Evolutionary conservation across 1,140 invertebrate species (phyloP).

Genomic region (Drosophila santomea): DNA sequence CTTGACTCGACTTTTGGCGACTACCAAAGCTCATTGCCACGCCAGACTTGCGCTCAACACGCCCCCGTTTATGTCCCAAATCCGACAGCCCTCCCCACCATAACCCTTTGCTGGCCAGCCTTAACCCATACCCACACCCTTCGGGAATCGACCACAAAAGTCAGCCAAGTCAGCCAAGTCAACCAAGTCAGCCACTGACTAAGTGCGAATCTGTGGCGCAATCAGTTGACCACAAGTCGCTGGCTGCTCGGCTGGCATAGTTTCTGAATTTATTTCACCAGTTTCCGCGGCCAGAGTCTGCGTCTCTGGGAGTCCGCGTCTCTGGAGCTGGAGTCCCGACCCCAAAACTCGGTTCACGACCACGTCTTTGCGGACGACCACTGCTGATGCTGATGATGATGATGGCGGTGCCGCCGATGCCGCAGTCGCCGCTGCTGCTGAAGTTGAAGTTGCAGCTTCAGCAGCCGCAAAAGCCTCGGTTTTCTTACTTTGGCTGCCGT

Average conservation of each 20-base stretch:
- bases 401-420: conserved; percentile 50
- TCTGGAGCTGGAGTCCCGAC: conserved; percentile 27
- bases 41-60: conserved; percentile 63
- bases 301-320: conserved; percentile 4
- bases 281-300: conserved; percentile 24
- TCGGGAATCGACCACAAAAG: conserved; percentile 26
- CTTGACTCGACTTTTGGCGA: conserved; percentile 44
- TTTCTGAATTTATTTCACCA: conserved; percentile 80
- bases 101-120: background rate
- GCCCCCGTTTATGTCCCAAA: conserved; percentile 78
- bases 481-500: conserved; percentile 57
- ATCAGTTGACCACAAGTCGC: conserved; percentile 67
- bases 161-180: conserved; percentile 54
- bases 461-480: conserved; percentile 24
- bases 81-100: conserved; percentile 13
- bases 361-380: conserved; percentile 32
- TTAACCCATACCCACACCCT: conserved; percentile 9
- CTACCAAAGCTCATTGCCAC: conserved; percentile 72
- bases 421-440: conserved; percentile 34
- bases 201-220: conserved; percentile 83
- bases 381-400: conserved; percentile 54
- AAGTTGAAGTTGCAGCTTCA: conserved; percentile 52
- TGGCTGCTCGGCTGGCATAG: conserved; percentile 60
- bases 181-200: conserved; percentile 66
- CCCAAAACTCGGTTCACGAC: conserved; percentile 69